phyloP scores from a whole-genome alignment of 2,113 vertebrate genomes.

The Tragelaphus scriptus region DNA sequence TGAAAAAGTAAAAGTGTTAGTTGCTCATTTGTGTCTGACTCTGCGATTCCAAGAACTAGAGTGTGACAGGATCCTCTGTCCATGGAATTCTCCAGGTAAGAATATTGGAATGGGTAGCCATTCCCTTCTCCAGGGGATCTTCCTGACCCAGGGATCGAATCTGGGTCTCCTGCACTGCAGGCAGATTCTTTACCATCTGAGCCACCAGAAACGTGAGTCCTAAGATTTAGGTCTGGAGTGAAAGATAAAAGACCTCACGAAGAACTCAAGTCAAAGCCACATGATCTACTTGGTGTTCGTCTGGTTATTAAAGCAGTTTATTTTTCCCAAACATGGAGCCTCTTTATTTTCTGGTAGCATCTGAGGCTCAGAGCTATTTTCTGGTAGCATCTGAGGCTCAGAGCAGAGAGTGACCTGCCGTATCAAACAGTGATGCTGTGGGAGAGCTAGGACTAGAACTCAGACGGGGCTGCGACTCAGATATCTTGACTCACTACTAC shows the following conservation, averaged over 20 bases:
- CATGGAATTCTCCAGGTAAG: background rate
- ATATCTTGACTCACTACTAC: background rate
- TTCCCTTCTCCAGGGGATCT: background rate
- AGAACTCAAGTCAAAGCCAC: background rate
- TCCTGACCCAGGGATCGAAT: background rate
- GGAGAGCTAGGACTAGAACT: background rate
- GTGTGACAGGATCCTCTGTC: background rate
- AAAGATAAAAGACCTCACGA: background rate
- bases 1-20: background rate
- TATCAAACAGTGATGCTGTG: background rate
- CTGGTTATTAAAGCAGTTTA: slow-evolving; percentile 14
- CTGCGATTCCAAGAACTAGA: background rate
- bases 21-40: background rate
- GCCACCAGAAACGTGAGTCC: background rate
- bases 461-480: background rate
- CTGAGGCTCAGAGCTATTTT: background rate
- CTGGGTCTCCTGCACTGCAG: background rate
- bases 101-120: background rate
- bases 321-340: background rate
- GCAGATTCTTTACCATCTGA: background rate
- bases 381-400: background rate
- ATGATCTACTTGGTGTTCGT: background rate
- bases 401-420: background rate
- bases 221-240: slow-evolving; percentile 9
- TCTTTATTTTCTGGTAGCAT: background rate